Evolutionary conservation across 2,888 invertebrate genomes (phyloP), one percentile per base, ranked within the genome.

Genomic region (Andricus quercusramuli): DNA sequence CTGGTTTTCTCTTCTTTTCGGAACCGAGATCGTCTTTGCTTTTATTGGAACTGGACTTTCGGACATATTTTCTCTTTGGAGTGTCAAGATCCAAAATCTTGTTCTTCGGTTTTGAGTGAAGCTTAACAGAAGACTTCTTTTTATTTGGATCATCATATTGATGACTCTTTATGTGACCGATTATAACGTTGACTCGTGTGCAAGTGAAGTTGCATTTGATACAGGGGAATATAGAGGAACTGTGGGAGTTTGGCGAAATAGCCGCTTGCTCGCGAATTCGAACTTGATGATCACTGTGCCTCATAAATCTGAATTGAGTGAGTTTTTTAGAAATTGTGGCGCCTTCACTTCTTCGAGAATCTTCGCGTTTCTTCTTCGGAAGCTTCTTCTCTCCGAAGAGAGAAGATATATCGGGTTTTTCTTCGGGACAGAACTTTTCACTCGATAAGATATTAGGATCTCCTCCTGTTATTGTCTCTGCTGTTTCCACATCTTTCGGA

Each of bases 81-180:
- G 89, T 88, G 9, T 87, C 85, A 0, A 83, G 44, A 51, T 86
- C 86, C 0, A 83, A 84, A 25, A 80, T 62, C 77, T 86, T 86
- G 8, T 82, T 85, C 78, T 85, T 90, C 17, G 86, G 79, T 51
- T 86, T 87, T n/a, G 88, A 80, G 37, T 87, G 85, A 76, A 87
- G 80, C 83, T 87, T 88, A 74, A 85, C 2, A 56, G 56, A 0
- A 20, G 74, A n/a, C n/a, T 74, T 74, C 56, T 59, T 74, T 29
- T 74, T 68, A 20, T 4, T 29, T 32, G 47, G 11, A 32, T 74
- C 87, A 76, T 94, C 94, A 79, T 94, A 93, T 86, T 95, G 94
- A 89, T 97, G 97, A 85, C 94, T 94, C 93, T 96, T 96, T 82
- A 95, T 95, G 90, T 97, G 97, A 84, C 95, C 93, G 83, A 96